These are phyloP conservation scores for Dione vanillae DNA, from an alignment of 2,888 invertebrate species.

Conservation along the genomic window DNA sequence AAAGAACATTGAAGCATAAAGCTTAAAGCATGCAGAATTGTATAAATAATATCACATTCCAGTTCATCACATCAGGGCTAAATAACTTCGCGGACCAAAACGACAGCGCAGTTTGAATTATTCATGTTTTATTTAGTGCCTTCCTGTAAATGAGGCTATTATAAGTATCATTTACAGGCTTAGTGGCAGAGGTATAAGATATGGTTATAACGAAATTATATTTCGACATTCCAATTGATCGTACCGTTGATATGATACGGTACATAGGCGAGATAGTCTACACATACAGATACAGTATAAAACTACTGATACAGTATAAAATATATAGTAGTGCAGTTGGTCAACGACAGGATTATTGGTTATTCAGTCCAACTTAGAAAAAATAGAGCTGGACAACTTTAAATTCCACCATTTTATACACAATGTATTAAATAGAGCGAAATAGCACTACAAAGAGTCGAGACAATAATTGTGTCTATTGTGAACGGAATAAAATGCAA, in stretches of 20 bases:
- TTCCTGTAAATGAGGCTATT: conserved; percentile 27
- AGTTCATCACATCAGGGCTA: conserved; percentile 21
- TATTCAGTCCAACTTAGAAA: no score
- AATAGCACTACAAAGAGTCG: no score
- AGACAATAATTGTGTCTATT: no score
- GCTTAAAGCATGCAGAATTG: background rate
- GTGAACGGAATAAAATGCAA: no score
- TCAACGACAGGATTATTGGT: no score
- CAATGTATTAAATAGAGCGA: no score
- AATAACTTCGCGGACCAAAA: conserved; percentile 23
- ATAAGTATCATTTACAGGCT: conserved; percentile 21
- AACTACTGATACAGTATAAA: no score
- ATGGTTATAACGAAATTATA: conserved; percentile 22
- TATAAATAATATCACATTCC: conserved; percentile 17
- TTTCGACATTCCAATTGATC: conserved; percentile 8
- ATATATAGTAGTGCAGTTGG: background rate
- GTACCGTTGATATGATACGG: background rate
- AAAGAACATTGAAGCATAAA: no score
- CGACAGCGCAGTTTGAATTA: conserved; percentile 30
- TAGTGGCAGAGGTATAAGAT: background rate
- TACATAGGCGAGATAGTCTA: no score
- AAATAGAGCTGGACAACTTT: no score
- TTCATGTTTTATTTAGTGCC: conserved; percentile 24
- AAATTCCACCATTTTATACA: no score
- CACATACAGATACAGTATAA: no score